Evolutionary conservation across 2,113 vertebrate genomes (phyloP).

Genomic region (Spheniscus mendiculus): DNA sequence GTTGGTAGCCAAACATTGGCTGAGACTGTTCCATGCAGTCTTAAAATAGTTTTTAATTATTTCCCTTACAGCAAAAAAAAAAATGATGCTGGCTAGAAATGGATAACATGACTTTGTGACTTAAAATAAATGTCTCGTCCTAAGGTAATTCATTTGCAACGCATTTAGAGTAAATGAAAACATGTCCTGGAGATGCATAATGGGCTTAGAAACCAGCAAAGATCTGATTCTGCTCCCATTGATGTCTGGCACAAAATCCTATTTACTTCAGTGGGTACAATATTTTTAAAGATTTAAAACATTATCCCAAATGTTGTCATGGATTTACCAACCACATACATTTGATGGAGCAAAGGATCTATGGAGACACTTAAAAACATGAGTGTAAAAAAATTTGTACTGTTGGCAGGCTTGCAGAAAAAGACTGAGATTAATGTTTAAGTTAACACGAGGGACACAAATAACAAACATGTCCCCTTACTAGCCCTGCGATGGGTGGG

Average conservation of each 20-base stretch:
- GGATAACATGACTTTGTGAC: neutral
- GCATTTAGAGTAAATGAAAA: neutral
- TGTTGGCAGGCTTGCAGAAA: neutral
- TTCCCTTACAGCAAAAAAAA: neutral
- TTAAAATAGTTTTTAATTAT: slow-evolving; percentile 11
- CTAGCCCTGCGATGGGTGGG: neutral
- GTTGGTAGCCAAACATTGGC: neutral
- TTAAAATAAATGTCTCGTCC: neutral
- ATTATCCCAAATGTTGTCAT: neutral
- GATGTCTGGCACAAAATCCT: neutral
- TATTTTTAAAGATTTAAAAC: neutral
- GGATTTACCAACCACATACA: neutral
- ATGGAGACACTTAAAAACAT: neutral
- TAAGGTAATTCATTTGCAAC: neutral
- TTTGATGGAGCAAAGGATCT: neutral
- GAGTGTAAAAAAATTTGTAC: neutral
- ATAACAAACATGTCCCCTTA: neutral
- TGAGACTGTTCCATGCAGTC: neutral
- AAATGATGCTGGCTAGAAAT: neutral
- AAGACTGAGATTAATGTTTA: neutral
- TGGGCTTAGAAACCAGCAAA: neutral
- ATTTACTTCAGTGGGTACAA: neutral
- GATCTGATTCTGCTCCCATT: neutral
- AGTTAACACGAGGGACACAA: neutral
- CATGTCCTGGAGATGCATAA: neutral